Evolutionary conservation across 1,140 invertebrate species (phyloP).

Genomic region (Psix sp.): DNA sequence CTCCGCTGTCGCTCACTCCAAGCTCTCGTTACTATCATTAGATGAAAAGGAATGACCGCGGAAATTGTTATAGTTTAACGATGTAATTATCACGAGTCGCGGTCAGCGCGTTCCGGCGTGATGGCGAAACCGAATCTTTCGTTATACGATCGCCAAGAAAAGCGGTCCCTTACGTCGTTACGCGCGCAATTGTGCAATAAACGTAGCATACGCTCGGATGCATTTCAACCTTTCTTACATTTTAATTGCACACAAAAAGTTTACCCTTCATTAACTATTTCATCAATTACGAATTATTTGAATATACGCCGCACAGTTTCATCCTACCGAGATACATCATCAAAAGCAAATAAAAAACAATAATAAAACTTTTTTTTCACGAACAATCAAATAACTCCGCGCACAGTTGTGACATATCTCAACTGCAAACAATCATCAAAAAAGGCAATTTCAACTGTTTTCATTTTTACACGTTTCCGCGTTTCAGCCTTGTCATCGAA

Average conservation of each 20-base stretch:
- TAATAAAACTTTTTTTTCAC: conserved; percentile 31
- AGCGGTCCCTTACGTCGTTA: conserved; percentile 54
- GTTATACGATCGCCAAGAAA: conserved; percentile 51
- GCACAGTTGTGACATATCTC: too few relatives aligned
- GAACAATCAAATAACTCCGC: too few relatives aligned
- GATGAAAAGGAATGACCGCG: conserved; percentile 63
- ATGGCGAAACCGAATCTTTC: conserved; percentile 55
- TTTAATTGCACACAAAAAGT: conserved; percentile 55
- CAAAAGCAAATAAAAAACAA: conserved; percentile 34
- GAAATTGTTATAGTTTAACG: conserved; percentile 65
- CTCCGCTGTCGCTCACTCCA: conserved; percentile 21
- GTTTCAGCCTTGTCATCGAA: too few relatives aligned
- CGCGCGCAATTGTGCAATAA: conserved; percentile 48
- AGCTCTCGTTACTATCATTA: conserved; percentile 35
- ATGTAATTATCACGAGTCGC: conserved; percentile 61
- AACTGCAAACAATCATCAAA: too few relatives aligned
- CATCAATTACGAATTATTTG: conserved; percentile 43
- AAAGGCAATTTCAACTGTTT: too few relatives aligned
- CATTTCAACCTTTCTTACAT: conserved; percentile 43
- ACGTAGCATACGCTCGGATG: conserved; percentile 43
- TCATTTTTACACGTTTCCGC: too few relatives aligned
- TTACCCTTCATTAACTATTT: conserved; percentile 47
- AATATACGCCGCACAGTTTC: conserved; percentile 12
- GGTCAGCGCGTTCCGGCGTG: conserved; percentile 43
- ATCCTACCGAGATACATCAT: conserved; percentile 13